Conservation (phyloP, 2,797 vertebrate genomes). For the Pipistrellus pygmaeus region DNA sequence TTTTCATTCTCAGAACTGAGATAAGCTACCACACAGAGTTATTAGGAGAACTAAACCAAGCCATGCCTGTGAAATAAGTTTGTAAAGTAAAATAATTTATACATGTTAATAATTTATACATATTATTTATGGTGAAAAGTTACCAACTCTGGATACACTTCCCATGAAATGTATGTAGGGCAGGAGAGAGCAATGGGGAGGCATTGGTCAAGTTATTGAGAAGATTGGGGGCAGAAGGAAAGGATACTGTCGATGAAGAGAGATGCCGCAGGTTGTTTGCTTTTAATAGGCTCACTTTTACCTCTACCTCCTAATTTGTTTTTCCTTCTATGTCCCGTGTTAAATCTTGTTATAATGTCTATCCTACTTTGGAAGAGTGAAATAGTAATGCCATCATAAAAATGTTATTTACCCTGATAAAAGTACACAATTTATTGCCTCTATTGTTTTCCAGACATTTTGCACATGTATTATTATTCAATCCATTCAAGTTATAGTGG, state of each 20-base stretch:
- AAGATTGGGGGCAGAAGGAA: neutral
- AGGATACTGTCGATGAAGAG: neutral
- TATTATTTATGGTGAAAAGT: neutral
- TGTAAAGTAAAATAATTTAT: neutral
- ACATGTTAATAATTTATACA: neutral
- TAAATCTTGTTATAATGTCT: neutral
- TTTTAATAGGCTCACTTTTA: slow-evolving; percentile 11
- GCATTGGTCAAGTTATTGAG: neutral
- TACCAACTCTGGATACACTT: neutral
- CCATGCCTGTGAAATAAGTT: neutral
- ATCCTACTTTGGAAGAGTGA: neutral
- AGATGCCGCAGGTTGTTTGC: neutral
- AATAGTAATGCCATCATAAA: slow-evolving; percentile 16
- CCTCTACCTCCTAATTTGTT: neutral
- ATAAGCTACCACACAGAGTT: neutral
- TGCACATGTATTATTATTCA: neutral
- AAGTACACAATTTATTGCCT: neutral
- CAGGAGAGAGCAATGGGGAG: neutral
- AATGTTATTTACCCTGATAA: neutral
- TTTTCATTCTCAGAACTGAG: slow-evolving; percentile 12
- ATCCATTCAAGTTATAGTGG: neutral
- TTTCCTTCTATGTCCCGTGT: neutral
- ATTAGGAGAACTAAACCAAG: neutral
- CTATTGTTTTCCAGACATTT: neutral
- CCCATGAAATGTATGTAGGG: neutral